Evolutionary conservation across 2,113 vertebrate species (phyloP).

Genomic region (Cercopithecus mona): DNA sequence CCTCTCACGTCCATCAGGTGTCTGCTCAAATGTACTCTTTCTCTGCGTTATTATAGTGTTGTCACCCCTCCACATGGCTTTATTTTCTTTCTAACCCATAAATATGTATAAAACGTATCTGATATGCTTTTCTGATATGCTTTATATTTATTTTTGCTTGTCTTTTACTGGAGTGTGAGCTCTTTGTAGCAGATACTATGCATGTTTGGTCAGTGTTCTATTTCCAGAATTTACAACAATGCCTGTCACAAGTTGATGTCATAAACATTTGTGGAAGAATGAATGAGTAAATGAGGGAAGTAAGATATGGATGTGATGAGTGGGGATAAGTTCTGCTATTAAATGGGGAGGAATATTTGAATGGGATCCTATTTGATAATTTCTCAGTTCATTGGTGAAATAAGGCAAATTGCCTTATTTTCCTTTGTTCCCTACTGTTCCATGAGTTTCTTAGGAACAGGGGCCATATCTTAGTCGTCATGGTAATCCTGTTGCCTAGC

Average conservation of each 20-base stretch:
- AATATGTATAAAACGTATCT: no score
- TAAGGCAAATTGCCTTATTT: neutral
- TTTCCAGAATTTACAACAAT: neutral
- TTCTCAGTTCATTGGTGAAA: neutral
- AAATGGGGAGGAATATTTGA: neutral
- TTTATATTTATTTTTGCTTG: neutral
- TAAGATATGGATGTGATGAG: neutral
- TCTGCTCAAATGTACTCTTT: neutral
- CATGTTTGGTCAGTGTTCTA: neutral
- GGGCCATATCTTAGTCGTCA: neutral
- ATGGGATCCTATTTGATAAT: neutral
- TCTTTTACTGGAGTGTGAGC: neutral
- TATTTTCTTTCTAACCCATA: neutral
- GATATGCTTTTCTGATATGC: neutral
- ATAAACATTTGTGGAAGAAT: neutral
- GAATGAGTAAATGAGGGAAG: neutral
- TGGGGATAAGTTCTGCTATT: neutral
- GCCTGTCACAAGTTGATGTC: neutral
- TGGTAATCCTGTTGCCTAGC: neutral
- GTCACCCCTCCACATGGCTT: no score
- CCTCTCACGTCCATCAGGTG: no score
- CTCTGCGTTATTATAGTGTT: neutral
- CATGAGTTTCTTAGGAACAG: neutral
- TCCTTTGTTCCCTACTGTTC: neutral
- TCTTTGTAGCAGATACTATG: neutral